Base-by-base conservation (phyloP, 2,888 invertebrate species). In the Drosophila neonasuta region DNA sequence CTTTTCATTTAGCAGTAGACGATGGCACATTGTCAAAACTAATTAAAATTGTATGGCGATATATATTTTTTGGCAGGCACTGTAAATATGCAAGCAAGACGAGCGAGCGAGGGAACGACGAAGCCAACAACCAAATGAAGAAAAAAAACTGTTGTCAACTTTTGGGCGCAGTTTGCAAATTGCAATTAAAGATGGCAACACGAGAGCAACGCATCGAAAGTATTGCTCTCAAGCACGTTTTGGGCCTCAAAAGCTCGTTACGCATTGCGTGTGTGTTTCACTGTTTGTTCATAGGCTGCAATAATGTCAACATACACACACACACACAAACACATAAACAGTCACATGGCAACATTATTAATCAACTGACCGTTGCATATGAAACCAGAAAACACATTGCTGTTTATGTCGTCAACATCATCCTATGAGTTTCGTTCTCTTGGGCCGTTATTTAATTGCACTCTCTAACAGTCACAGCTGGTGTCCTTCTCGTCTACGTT, bases 201-300 rank as follows among this genome's bases (percentile, higher is more conserved):
- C 46, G 20, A 54, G 3, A n/a, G 36, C 36, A 34, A 4, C 11
- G 46, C 49, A 48, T 44, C 46, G 44, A 45, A 62, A 45, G 48
- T 41, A 48, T 58, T 48, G 70, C 83, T 74, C 80, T 80, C 80
- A 61, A 74, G 74, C 80, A 82, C 80, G 83, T 74, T 85, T 71
- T 55, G 41, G 46, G 59, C 62, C 62, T 67, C 63, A 76, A 82
- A 73, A 67, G 67, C 68, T 68, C 63, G 65, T 65, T 69, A 67
- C 73, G 80, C 78, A 68, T 57, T 64, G 60, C 64, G 61, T 77
- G 59, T 42, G 60, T 10, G 24, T 24, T 24, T 45, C 63, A 60
- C 49, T 82, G 67, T 83, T 79, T 77, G 83, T 64, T 63, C 77
- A 74, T 71, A 66, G 63, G 63, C 24, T 63, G 73, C 79, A 84